Conservation (phyloP, 2,113 vertebrate species). For the Corydoras maculifer region DNA sequence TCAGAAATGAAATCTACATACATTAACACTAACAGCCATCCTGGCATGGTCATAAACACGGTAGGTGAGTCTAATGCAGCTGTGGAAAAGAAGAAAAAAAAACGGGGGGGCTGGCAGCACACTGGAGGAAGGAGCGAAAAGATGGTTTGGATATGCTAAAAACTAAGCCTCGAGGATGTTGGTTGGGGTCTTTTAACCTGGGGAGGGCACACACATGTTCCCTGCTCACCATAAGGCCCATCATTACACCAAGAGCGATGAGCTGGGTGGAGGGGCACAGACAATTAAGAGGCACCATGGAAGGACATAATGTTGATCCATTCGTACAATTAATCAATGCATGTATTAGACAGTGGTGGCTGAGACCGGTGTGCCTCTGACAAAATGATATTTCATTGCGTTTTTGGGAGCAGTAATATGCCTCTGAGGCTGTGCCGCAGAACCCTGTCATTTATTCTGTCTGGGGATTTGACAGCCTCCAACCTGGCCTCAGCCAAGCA, state of each 20-base stretch:
- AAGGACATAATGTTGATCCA: constrained; percentile 98
- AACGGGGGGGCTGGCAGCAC: constrained; percentile 11
- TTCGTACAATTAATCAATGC: constrained; percentile 97
- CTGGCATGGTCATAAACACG: constrained; percentile 69
- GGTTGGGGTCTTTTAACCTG: constrained; percentile 3
- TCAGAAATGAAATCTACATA: constrained; percentile 99
- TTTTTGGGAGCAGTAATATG: constrained; percentile 93
- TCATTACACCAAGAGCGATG: constrained; percentile 94
- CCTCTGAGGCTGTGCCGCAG: constrained; percentile 86
- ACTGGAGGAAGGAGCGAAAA: constrained; percentile 28
- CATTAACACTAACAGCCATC: constrained; percentile 89
- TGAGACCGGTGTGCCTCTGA: constrained; percentile 89
- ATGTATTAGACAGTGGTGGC: constrained; percentile 98
- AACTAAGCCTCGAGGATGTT: constrained; percentile 11
- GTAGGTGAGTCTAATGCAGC: constrained; percentile 63
- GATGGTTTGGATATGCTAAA: constrained; percentile 3
- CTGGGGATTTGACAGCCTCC: constrained; percentile 91
- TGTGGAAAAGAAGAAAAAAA: constrained; percentile 40
- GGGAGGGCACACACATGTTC: constrained; percentile 68
- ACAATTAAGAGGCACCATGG: constrained; percentile 96
- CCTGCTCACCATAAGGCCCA: constrained; percentile 80
- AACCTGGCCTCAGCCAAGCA: constrained; percentile 95
- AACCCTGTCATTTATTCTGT: constrained; percentile 97
- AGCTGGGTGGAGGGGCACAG: constrained; percentile 60
- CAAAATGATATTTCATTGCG: constrained; percentile 98